A percentile compares a stretch with the other conserved stretches of the same genome.
phyloP scores from a whole-genome alignment of 2,888 invertebrate species.

The Serrognathus titanus region DNA sequence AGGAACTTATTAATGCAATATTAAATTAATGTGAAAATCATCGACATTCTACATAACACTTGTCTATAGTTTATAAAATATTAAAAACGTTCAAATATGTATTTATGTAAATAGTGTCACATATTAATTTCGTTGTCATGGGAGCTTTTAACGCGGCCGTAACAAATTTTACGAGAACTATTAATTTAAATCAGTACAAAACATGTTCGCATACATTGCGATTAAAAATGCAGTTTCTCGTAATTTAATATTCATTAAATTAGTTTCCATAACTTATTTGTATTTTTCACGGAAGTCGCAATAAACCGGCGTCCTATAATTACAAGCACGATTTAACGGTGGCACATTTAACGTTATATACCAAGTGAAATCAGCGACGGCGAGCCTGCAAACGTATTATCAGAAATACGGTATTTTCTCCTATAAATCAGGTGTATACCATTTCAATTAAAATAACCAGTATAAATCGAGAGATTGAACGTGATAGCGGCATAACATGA shows the following conservation, averaged over 20 bases:
- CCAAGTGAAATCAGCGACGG: neutral
- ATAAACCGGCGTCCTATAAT: constrained; percentile 10
- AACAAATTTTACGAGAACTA: neutral
- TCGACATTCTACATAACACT: neutral
- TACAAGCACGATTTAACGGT: constrained; percentile 6
- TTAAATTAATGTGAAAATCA: neutral
- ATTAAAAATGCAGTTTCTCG: constrained; percentile 20
- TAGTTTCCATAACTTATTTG: constrained; percentile 31
- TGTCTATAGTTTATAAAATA: neutral
- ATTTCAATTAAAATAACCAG: constrained; percentile 39
- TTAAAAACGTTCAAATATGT: constrained; percentile 6
- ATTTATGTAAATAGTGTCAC: constrained; percentile 2
- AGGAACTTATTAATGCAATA: too few relatives aligned
- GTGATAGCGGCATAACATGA: constrained; percentile 36
- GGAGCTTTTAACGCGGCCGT: constrained; percentile 3
- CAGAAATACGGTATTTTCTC: constrained; percentile 4
- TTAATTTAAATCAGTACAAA: constrained; percentile 7
- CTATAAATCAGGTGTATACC: constrained; percentile 22
- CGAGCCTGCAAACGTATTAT: neutral
- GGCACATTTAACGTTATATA: neutral
- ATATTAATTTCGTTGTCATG: constrained; percentile 1
- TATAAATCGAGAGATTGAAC: constrained; percentile 36
- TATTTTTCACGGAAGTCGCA: constrained; percentile 20
- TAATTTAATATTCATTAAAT: constrained; percentile 34
- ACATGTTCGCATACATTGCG: neutral